Evolutionary conservation across 2,888 invertebrate genomes (phyloP), one percentile per base, ranked within the genome.

Genomic region (Brachyptera risi): DNA sequence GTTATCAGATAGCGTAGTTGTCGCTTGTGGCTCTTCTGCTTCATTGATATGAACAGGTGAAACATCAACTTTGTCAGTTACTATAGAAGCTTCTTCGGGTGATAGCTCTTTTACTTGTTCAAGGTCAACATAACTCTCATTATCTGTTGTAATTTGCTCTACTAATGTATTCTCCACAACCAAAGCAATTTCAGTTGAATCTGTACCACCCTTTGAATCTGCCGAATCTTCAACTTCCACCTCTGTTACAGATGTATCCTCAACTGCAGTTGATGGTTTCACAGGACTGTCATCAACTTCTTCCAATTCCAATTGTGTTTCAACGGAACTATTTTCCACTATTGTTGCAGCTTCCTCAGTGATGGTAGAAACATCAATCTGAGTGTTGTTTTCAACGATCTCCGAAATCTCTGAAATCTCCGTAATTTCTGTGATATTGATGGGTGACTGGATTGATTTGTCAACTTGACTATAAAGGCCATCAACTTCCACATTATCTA

Each of bases 171-270:
- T n/a, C n/a, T n/a, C n/a, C n/a, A n/a, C n/a, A n/a, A n/a, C n/a
- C n/a, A n/a, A n/a, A n/a, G n/a, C 59, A 19, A 59, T 65, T 61
- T 63, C 66, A 21, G 66, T 64, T 9, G 17, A 58, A 27, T 63
- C 63, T 47, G 60, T 49, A 54, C 67, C 62, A 60, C 66, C 60
- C 63, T 67, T 23, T 63, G 67, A 61, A 59, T 50, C 31, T 60
- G 54, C 40, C 15, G 7, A 27, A 31, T 9, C 31, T 4, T 40
- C 38, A n/a, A 26, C 64, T 11, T 57, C 59, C 23, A 60, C 59
- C 27, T 62, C 66, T 44, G 23, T 40, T 40, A 57, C 37, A 27
- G 40, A 59, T 23, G 47, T 60, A 15, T 31, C 60, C 58, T 65
- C 60, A 21, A 50, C 47, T 21, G 26, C 56, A 47, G 7, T 21